Evolutionary conservation across 2,888 invertebrate species (phyloP), one percentile per base, ranked within the genome.

Genomic region (Podotricha telesiphe): DNA sequence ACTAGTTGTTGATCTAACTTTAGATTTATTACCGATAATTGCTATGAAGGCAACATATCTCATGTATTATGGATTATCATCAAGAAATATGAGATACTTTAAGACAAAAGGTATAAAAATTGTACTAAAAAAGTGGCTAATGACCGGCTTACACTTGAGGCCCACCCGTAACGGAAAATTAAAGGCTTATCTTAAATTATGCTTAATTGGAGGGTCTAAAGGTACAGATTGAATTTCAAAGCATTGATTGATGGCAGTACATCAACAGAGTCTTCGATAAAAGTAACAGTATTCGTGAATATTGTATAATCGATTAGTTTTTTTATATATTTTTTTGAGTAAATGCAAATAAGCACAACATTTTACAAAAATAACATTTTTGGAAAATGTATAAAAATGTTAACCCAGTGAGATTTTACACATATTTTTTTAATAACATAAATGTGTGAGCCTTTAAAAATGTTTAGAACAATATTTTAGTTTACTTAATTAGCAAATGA

Each of bases 131-230:
- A 89, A 87, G 82, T 82, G 83, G 81, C 85, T 91, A 91, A 91
- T 91, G 88, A 87, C 83, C 76, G 86, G 82, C 86, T 86, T 89
- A 89, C 87, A 88, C 87, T 89, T 87, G 82, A 77, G 78, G 91
- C 84, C 92, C 91, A 92, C 93, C 91, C 85, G 89, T 87, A 88
- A 87, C 80, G 88, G 86, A 81, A 91, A 90, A 92, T 89, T 89
- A 91, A 91, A 89, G 90, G 87, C 82, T 89, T 91, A 92, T 90
- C 89, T 91, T 81, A 87, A 92, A 93, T 92, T 91, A 90, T 87
- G 84, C 85, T 88, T 92, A 93, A 93, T 93, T 93, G 87, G 79
- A 86, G 91, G 91, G 86, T 87, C 84, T 85, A 84, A 87, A 86
- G 85, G 84, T 86, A 87, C 80, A 86, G 89, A 92, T 91, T 91